Conservation (phyloP, 1,140 invertebrate genomes). For the Cotesia glomerata region DNA sequence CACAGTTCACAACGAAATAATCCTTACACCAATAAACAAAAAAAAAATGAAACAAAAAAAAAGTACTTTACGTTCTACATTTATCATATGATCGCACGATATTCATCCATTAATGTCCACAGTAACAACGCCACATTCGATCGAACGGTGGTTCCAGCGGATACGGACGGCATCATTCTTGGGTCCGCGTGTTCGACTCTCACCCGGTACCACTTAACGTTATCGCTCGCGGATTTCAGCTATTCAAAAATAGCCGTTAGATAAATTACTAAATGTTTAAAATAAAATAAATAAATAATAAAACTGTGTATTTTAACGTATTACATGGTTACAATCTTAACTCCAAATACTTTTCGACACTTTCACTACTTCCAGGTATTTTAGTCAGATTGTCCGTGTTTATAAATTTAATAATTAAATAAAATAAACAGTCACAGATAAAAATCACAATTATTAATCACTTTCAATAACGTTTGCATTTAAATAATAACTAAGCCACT, state of each 20-base stretch:
- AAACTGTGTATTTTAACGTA: too few relatives aligned
- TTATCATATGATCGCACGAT: slow-evolving; percentile 49
- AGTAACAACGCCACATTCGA: slow-evolving; percentile 30
- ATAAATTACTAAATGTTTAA: too few relatives aligned
- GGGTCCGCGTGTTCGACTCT: not conserved
- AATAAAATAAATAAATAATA: too few relatives aligned
- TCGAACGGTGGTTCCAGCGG: slow-evolving; percentile 11
- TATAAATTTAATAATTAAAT: too few relatives aligned
- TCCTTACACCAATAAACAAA: slow-evolving; percentile 30
- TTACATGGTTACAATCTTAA: too few relatives aligned
- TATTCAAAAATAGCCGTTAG: not conserved
- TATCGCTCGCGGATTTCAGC: not conserved
- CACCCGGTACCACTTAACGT: not conserved
- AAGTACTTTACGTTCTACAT: slow-evolving; percentile 51
- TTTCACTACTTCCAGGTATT: too few relatives aligned
- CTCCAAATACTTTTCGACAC: too few relatives aligned
- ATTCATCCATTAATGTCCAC: slow-evolving; percentile 33
- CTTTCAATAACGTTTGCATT: too few relatives aligned
- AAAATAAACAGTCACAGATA: too few relatives aligned
- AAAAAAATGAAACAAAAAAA: slow-evolving; percentile 45
- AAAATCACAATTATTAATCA: too few relatives aligned
- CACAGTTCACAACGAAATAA: not conserved
- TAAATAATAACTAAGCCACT: too few relatives aligned
- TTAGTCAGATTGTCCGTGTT: too few relatives aligned
- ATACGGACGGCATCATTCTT: slow-evolving; percentile 37